Conservation (phyloP, 2,888 invertebrate genomes). For the Galerucella calmariensis region DNA sequence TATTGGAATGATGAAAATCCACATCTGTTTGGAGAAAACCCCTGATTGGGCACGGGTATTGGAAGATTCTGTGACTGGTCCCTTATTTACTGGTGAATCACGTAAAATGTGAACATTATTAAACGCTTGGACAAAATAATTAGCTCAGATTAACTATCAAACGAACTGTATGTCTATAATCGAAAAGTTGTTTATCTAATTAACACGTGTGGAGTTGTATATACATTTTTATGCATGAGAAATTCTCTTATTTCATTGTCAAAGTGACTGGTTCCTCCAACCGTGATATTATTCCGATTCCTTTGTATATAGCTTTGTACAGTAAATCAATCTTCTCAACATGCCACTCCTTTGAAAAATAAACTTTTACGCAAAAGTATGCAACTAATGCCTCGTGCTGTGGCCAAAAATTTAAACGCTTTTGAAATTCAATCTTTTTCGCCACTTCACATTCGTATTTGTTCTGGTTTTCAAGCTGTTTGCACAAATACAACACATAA, state of each 20-base stretch:
- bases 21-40: too few species aligned
- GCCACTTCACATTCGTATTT: constrained; percentile 32
- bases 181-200: too few species aligned
- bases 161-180: too few species aligned
- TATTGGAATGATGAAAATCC: too few species aligned
- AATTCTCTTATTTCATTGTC: neutral
- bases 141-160: too few species aligned
- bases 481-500: constrained; percentile 41
- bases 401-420: constrained; percentile 23
- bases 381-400: constrained; percentile 27
- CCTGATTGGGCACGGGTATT: too few species aligned
- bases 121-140: too few species aligned
- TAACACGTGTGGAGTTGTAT: too few species aligned
- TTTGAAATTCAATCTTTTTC: constrained; percentile 35
- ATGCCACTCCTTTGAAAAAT: constrained; percentile 23
- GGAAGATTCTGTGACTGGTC: too few species aligned
- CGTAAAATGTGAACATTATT: too few species aligned
- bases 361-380: constrained; percentile 35
- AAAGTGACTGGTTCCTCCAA: neutral
- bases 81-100: too few species aligned
- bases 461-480: constrained; percentile 36
- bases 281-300: neutral
- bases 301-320: neutral
- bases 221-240: too few species aligned
- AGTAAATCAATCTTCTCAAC: constrained; percentile 7